Evolutionary conservation across 2,888 invertebrate genomes (phyloP), one percentile per base, ranked within the genome.

Genomic region (Chamaedrilus cognettii): DNA sequence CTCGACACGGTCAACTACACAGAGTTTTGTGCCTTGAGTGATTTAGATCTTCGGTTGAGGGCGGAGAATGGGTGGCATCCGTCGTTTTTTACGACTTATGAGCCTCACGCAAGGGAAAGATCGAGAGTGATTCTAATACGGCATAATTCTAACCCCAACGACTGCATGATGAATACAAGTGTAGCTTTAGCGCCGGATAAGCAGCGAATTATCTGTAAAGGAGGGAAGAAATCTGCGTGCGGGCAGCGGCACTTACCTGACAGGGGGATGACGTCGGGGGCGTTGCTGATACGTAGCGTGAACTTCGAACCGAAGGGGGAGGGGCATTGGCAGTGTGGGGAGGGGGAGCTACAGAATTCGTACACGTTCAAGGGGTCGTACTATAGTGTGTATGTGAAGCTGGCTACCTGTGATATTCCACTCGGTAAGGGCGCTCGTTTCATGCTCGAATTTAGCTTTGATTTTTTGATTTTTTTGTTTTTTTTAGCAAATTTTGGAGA

Each of bases 31-130:
- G 74, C 72, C 15, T 60, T 74, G 42, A 73, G 68, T 15, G 74
- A 74, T 63, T 56, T 74, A 26, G 55, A 67, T 26, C n/a, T 74
- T 23, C 28, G 50, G 1, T n/a, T 74, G 51, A 63, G 67, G 66
- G 67, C 69, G 15, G 62, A 66, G 26, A 52, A 57, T 23, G 67
- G 68, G 11, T 74, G 73, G 73, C 74, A 74, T 50, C 74, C 74
- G 7, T 74, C 73, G 60, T 74, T 59, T 52, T 26, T 74, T 33
- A 62, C 35, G 15, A 64, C 61, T n/a, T 74, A 64, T 65, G 66
- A 74, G 61, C 70, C 73, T 19, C 30, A 33, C 26, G 42, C 58
- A 0, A 58, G 49, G 35, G 32, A 30, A 3, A 34, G 35, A 15
- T 31, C 51, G 5, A 65, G 52, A 58, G 55, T 64, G n/a, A 51